phyloP scores from a whole-genome alignment of 2,797 vertebrate genomes.

The Mormyrops boulengeri region DNA sequence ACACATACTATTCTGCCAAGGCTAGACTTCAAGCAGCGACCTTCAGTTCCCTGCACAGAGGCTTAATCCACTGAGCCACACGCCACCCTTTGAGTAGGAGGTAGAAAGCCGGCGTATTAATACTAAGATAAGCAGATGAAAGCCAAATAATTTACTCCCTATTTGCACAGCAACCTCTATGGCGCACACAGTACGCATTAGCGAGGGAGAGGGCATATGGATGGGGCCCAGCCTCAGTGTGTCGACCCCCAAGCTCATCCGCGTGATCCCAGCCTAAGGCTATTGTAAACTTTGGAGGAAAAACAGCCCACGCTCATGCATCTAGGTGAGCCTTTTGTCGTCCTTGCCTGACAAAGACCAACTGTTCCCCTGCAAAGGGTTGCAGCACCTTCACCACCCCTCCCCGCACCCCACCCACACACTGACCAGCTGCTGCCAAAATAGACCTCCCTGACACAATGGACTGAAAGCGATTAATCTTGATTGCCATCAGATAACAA shows the following conservation, averaged over 20 bases:
- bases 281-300: constrained; percentile 19
- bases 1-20: neutral
- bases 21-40: neutral
- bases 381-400: neutral
- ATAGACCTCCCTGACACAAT: neutral
- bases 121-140: neutral
- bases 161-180: neutral
- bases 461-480: neutral
- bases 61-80: neutral
- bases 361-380: neutral
- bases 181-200: neutral
- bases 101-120: neutral
- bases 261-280: neutral
- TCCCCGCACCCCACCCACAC: neutral
- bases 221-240: neutral
- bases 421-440: neutral
- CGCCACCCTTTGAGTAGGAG: neutral
- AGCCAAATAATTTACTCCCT: neutral
- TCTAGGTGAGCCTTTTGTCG: neutral
- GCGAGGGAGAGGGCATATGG: neutral
- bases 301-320: constrained; percentile 6
- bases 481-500: neutral
- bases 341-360: constrained; percentile 1
- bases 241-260: neutral
- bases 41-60: neutral